Conservation (phyloP, 2,888 invertebrate genomes). For the Synergus umbraculus region DNA sequence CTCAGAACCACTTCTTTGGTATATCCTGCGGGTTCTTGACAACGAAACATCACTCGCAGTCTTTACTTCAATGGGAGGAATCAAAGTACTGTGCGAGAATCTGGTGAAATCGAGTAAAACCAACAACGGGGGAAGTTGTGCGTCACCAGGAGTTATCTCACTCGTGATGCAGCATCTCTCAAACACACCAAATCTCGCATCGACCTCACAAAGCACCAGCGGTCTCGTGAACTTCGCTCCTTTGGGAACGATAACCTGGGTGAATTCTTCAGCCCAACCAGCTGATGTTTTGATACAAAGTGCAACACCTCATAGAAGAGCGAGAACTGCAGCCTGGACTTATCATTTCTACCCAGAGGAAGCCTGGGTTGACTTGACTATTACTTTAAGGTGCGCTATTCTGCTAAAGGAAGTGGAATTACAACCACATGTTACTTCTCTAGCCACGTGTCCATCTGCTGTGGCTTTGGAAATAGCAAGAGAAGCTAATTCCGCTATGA, state of each 20-base stretch:
- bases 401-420: constrained; percentile 92
- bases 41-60: constrained; percentile 86
- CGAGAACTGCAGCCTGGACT: constrained; percentile 95
- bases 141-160: constrained; percentile 77
- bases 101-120: constrained; percentile 80
- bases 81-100: constrained; percentile 87
- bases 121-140: constrained; percentile 79
- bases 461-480: constrained; percentile 92
- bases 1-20: constrained; percentile 92
- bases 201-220: constrained; percentile 71
- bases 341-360: constrained; percentile 96
- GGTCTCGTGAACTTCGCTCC: constrained; percentile 94
- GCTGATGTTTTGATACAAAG: constrained; percentile 93
- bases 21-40: constrained; percentile 88
- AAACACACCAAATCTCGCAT: constrained; percentile 77
- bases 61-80: constrained; percentile 87
- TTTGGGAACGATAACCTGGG: constrained; percentile 87
- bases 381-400: constrained; percentile 92
- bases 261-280: constrained; percentile 91
- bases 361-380: constrained; percentile 91
- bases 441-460: constrained; percentile 92
- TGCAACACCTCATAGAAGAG: constrained; percentile 88
- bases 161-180: constrained; percentile 83
- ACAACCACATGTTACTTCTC: constrained; percentile 90
- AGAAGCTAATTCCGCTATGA: constrained; percentile 87